Evolutionary conservation across 2,797 vertebrate species (phyloP), one percentile per base, ranked within the genome.

Genomic region (Diglossa cyanea): DNA sequence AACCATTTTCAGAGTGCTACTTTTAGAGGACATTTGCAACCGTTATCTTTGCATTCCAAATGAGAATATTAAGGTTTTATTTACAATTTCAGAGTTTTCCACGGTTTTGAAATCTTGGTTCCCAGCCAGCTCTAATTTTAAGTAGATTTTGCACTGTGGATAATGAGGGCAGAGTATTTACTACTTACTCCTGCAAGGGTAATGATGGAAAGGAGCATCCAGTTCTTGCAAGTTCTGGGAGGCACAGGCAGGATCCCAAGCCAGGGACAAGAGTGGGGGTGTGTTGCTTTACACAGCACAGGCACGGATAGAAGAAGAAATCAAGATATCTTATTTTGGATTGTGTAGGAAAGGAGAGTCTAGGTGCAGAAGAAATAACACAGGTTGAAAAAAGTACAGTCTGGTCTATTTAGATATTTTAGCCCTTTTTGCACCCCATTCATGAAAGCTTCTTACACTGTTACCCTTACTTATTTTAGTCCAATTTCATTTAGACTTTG

Each of bases 31-130:
- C 35, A 57, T 70, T 88, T 86, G 48, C 10, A 11, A 55, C 55
- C 1, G 0, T 88, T 86, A 84, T 57, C 73, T 84, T 90, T 73
- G 81, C 33, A 57, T 94, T 94, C 70, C 11, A 8, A 61, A 39
- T 86, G 44, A 84, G 62, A 86, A 78, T 90, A 88, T 84, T 94
- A 90, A 88, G 66, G 75, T 66, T 88, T 93, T 70, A 35, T 91
- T 90, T 92, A 88, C 73, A 78, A 72, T 81, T 88, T 91, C 82
- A 73, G 45, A 65, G 57, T 71, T 91, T 81, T 92, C 62, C 78
- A 44, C 0, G 0, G 62, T 2, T 1, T 62, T 65, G 50, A 55
- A 88, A 84, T 70, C 74, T 90, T 82, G 31, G 7, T 89, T 95
- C 35, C 35, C 51, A 86, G 66, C 20, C 87, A 91, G 37, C 40